Evolutionary conservation across 2,797 vertebrate genomes (phyloP), one percentile per base, ranked within the genome.

Genomic region (Amblyraja radiata): DNA sequence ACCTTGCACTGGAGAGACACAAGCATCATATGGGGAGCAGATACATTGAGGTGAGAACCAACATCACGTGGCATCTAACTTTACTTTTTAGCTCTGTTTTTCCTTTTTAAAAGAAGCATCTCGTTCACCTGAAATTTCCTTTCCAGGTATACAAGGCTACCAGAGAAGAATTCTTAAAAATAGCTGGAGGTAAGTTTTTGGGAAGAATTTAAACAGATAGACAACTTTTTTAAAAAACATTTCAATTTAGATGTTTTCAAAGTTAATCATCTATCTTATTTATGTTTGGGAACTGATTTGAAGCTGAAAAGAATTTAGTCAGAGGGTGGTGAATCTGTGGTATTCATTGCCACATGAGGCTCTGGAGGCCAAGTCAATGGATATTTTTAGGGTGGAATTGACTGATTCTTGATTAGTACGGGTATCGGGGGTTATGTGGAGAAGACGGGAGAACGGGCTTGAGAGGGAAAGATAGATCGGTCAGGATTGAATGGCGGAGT

Each of bases 11-110:
- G 95, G 98, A 99, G 95, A 97, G 98, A 86, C 98, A 99, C 94
- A 99, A 99, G 93, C 98, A 99, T 95, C 98, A 99, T 95, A 99
- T 99, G 98, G 98, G 98, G 58, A 97, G 97, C 96, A 97, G 98
- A 95, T 99, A 99, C 94, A 99, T 99, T 0, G 98, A 99, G 98
- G 98, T 98, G 94, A 94, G 95, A 76, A 46, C 21, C 4, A n/a
- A 73, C 25, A 9, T 73, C 21, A 91, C 32, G 68, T 73, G 10
- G 23, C 63, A 13, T 73, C 25, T n/a, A 73, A 73, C 65, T 80
- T 63, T 25, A 65, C 28, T 63, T 93, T 90, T 14, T 65, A 92
- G 63, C 13, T 36, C n/a, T 73, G 16, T 13, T 68, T 32, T 71
- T 36, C 73, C 23, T 25, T 84, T 28, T 90, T 71, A 68, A 93